Conservation (phyloP, 2,797 vertebrate genomes). For the Adelosebastes latens region DNA sequence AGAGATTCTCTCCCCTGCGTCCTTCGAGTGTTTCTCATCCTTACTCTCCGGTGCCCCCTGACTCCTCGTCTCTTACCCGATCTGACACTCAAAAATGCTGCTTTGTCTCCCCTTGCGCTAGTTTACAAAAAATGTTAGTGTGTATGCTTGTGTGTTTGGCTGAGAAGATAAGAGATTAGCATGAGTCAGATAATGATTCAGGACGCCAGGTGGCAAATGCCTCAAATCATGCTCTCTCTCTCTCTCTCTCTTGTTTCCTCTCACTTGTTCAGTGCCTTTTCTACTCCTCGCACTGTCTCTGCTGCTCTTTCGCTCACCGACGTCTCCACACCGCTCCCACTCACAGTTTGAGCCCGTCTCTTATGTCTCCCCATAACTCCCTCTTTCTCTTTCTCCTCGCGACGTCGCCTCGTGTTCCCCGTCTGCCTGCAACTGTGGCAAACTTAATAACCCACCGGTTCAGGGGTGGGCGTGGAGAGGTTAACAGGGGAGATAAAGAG, state of each 20-base stretch:
- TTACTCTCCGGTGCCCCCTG: conserved; percentile 31
- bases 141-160: conserved; percentile 32
- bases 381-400: background rate
- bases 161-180: conserved; percentile 78
- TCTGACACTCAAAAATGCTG: conserved; percentile 48
- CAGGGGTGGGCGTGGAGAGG: conserved; percentile 63
- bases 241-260: conserved; percentile 40
- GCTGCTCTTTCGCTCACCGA: conserved; percentile 43
- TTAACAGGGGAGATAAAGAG: conserved; percentile 71
- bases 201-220: conserved; percentile 81
- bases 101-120: conserved; percentile 38
- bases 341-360: conserved; percentile 25
- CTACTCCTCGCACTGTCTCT: conserved; percentile 24
- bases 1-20: conserved; percentile 55
- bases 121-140: background rate
- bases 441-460: conserved; percentile 68
- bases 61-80: conserved; percentile 33
- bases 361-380: conserved; percentile 15
- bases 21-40: conserved; percentile 50
- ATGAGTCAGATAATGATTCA: conserved; percentile 85
- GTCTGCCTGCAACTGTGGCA: conserved; percentile 46
- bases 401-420: conserved; percentile 30
- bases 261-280: conserved; percentile 45
- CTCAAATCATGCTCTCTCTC: conserved; percentile 67
- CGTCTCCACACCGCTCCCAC: conserved; percentile 28